Evolutionary conservation across 2,113 vertebrate species (phyloP).

Genomic region (Scomber japonicus): DNA sequence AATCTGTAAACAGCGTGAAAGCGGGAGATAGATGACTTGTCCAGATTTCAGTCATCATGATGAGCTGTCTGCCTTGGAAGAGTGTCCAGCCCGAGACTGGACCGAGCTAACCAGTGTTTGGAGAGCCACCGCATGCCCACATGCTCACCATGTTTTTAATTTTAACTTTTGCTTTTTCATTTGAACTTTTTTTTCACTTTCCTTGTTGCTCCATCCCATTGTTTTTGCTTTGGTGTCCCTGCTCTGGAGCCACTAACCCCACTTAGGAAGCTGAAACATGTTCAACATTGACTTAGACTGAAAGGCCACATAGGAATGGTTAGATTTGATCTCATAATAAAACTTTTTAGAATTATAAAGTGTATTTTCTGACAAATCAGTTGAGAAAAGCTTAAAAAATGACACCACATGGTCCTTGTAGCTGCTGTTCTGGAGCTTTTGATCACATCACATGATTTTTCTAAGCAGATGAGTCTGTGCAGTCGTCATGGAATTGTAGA

Average conservation of each 20-base stretch:
- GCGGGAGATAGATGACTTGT: conserved; percentile 30
- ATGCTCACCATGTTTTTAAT: neutral
- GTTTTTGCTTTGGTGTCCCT: neutral
- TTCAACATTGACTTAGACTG: no score
- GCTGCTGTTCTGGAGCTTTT: no score
- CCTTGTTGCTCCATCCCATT: neutral
- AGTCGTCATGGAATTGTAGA: no score
- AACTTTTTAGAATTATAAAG: no score
- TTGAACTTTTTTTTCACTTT: neutral
- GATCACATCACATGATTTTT: no score
- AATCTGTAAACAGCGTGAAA: conserved; percentile 18
- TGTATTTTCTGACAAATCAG: no score
- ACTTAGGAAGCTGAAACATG: neutral
- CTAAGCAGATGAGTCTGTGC: no score
- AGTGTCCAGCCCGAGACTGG: neutral
- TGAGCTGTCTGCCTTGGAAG: conserved; percentile 51
- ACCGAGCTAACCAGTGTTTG: conserved; percentile 20
- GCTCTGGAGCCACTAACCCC: neutral
- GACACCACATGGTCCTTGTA: no score
- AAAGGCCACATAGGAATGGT: no score
- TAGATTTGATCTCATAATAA: no score
- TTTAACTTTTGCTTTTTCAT: neutral
- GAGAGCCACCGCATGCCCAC: conserved; percentile 22
- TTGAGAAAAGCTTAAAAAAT: no score
- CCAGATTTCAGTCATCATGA: conserved; percentile 49